These are phyloP conservation scores for Tenodera sinensis DNA, from an alignment of 2,888 invertebrate species.

Conservation along the genomic window DNA sequence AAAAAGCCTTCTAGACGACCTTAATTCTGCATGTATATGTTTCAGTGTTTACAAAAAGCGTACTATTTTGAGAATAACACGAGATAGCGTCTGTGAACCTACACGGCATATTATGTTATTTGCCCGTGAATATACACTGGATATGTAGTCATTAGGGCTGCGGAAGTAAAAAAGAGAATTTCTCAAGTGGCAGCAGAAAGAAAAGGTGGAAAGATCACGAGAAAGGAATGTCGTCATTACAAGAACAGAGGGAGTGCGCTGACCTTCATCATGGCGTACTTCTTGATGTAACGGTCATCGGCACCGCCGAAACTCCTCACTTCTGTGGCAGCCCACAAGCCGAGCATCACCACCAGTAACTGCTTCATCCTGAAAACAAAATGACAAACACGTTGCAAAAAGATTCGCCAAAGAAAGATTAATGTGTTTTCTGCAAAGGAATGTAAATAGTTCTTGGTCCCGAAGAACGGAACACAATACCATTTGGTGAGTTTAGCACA, in stretches of 20 bases:
- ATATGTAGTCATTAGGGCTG: neutral
- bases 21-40: no score
- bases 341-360: neutral
- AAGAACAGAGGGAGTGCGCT: conserved; percentile 25
- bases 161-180: neutral
- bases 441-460: no score
- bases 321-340: neutral
- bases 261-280: conserved; percentile 71
- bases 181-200: neutral
- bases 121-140: no score
- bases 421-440: neutral
- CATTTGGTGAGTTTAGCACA: no score
- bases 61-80: no score
- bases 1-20: no score
- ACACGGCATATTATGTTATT: no score
- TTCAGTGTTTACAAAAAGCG: no score
- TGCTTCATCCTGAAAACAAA: neutral
- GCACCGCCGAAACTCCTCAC: conserved; percentile 46
- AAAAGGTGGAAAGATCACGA: neutral
- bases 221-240: neutral
- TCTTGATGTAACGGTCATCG: conserved; percentile 65
- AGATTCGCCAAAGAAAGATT: neutral
- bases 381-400: neutral
- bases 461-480: no score
- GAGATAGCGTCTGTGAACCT: no score